Percentiles rank a stretch among this genome's conserved stretches.
phyloP scores from a whole-genome alignment of 2,888 invertebrate species.

The Drosophila testacea region DNA sequence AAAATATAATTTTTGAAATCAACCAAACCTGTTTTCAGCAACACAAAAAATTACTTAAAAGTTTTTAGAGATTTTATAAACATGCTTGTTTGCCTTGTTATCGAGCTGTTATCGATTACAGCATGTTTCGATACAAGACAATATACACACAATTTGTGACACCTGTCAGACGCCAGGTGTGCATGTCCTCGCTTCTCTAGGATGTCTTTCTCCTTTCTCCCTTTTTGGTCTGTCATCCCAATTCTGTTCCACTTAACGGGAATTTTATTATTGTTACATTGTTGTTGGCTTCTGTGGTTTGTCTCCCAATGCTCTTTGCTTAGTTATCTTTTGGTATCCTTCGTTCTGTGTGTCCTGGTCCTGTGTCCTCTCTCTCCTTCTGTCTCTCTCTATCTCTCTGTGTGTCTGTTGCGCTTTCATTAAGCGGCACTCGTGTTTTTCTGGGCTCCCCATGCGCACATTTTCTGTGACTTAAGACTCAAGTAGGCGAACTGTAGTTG shows the following conservation, averaged over 20 bases:
- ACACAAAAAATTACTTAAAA: too few species aligned
- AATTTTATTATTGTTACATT: conserved; percentile 76
- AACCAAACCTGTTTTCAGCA: too few species aligned
- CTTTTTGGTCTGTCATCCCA: conserved; percentile 55
- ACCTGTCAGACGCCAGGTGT: conserved; percentile 10
- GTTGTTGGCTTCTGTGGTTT: conserved; percentile 40
- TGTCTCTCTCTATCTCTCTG: conserved; percentile 1
- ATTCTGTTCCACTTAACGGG: conserved; percentile 66
- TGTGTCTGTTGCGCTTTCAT: conserved; percentile 77
- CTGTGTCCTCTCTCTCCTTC: conserved; percentile 12
- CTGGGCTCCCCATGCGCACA: conserved; percentile 66
- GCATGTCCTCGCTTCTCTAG: neutral
- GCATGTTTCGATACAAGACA: neutral
- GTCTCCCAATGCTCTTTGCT: conserved; percentile 20
- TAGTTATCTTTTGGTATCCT: conserved; percentile 39
- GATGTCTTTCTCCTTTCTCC: neutral
- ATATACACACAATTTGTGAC: neutral
- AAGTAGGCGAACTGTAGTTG: conserved; percentile 64
- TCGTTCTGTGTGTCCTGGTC: neutral
- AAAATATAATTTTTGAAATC: too few species aligned
- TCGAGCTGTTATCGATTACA: conserved; percentile 37
- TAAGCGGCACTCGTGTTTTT: conserved; percentile 76
- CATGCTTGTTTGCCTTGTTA: conserved; percentile 27
- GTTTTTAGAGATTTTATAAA: too few species aligned
- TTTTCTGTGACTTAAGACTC: conserved; percentile 40